Conservation (phyloP, 2,888 invertebrate species). For the Alsophila aescularia region DNA sequence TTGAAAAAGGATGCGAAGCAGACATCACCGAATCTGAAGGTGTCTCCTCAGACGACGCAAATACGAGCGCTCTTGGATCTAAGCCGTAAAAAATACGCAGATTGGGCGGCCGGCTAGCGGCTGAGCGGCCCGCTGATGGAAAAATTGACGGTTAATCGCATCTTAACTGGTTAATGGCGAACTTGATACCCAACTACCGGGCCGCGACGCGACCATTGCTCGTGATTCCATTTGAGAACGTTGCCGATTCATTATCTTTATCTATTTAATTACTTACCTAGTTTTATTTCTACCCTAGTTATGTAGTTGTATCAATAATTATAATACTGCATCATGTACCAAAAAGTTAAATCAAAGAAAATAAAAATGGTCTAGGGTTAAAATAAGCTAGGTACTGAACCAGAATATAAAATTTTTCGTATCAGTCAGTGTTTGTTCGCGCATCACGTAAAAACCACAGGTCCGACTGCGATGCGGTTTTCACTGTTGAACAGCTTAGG, state of each 20-base stretch:
- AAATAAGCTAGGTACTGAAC: too few species aligned
- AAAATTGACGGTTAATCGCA: constrained; percentile 73
- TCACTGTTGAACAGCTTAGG: too few species aligned
- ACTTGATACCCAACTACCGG: constrained; percentile 60
- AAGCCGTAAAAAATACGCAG: constrained; percentile 58
- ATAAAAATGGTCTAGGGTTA: too few species aligned
- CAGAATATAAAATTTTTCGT: too few species aligned
- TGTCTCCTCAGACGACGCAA: not conserved
- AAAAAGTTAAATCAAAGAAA: too few species aligned
- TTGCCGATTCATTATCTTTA: not conserved
- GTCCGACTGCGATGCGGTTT: too few species aligned
- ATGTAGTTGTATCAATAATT: too few species aligned
- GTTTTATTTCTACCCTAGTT: too few species aligned
- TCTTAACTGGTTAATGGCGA: constrained; percentile 75
- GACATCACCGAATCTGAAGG: constrained; percentile 16
- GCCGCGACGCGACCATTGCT: constrained; percentile 26
- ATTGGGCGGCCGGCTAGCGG: constrained; percentile 52
- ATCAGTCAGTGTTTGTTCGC: too few species aligned
- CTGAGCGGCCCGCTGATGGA: constrained; percentile 62
- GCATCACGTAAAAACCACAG: too few species aligned
- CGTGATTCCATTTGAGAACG: constrained; percentile 10
- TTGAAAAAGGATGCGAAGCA: constrained; percentile 35
- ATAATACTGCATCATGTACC: too few species aligned
- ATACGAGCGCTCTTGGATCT: constrained; percentile 48
- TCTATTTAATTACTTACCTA: too few species aligned